A percentile compares a stretch with the other conserved stretches of the same genome.
Conservation (phyloP, 2,888 invertebrate genomes). For the Drepana falcataria region DNA sequence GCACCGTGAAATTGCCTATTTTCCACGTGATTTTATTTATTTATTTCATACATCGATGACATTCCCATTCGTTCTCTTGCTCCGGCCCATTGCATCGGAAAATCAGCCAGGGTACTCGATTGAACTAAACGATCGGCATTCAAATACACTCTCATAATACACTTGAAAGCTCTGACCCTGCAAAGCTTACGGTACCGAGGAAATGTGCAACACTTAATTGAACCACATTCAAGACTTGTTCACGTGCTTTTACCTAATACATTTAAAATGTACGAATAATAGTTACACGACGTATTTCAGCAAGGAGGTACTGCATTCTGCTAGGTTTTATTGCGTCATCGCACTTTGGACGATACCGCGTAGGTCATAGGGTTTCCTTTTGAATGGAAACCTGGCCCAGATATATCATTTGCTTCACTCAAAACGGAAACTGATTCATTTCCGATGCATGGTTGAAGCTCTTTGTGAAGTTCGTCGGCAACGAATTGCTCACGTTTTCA, state of each 20-base stretch:
- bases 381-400: constrained; percentile 37
- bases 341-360: constrained; percentile 39
- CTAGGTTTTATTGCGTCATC: constrained; percentile 33
- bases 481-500: constrained; percentile 74
- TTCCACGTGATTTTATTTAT: constrained; percentile 77
- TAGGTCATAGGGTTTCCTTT: constrained; percentile 44
- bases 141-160: constrained; percentile 19
- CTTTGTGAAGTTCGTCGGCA: constrained; percentile 71
- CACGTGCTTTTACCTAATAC: constrained; percentile 29
- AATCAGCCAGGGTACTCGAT: constrained; percentile 31
- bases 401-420: constrained; percentile 69
- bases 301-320: constrained; percentile 44
- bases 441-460: constrained; percentile 75
- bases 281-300: constrained; percentile 39
- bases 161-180: constrained; percentile 10
- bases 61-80: constrained; percentile 51
- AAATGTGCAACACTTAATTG: constrained; percentile 23
- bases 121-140: constrained; percentile 19
- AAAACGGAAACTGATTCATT: constrained; percentile 77
- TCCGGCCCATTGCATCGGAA: constrained; percentile 43
- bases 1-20: constrained; percentile 79
- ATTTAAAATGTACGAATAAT: constrained; percentile 51
- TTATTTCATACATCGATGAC: constrained; percentile 73
- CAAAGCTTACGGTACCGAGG: neutral
- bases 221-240: constrained; percentile 40